Percentiles rank a stretch among this genome's conserved stretches.
phyloP scores from a whole-genome alignment of 2,797 vertebrate species.

The Cynopterus sphinx region DNA sequence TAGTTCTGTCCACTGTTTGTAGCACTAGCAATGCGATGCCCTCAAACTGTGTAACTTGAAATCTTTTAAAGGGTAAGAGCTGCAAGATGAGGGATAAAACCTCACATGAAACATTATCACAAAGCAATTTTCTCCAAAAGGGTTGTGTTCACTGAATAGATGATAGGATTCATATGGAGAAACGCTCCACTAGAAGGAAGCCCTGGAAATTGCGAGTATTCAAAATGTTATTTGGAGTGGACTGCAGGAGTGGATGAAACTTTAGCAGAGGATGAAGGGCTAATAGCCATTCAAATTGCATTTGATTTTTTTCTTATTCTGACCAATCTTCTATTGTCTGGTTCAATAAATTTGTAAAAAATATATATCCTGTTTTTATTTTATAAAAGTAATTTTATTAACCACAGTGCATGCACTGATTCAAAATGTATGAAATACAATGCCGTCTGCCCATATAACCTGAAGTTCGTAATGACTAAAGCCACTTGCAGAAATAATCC shows the following conservation, averaged over 20 bases:
- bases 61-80: not conserved
- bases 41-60: not conserved
- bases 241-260: not conserved
- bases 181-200: not conserved
- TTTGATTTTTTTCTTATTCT: not conserved
- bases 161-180: not conserved
- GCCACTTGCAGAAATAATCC: not conserved
- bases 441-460: not conserved
- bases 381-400: not conserved
- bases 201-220: not conserved
- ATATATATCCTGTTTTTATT: not conserved
- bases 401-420: not conserved
- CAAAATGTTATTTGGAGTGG: too few species aligned
- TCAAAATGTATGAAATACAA: not conserved
- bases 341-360: not conserved
- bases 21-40: not conserved
- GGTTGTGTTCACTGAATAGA: not conserved
- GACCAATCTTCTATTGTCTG: not conserved
- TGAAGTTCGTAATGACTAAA: not conserved
- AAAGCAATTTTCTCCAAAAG: not conserved
- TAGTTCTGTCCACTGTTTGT: not conserved
- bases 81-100: not conserved
- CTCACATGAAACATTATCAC: not conserved
- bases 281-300: not conserved
- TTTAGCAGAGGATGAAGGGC: not conserved